Conservation (phyloP, 2,888 invertebrate species). For the Tipula confusa region DNA sequence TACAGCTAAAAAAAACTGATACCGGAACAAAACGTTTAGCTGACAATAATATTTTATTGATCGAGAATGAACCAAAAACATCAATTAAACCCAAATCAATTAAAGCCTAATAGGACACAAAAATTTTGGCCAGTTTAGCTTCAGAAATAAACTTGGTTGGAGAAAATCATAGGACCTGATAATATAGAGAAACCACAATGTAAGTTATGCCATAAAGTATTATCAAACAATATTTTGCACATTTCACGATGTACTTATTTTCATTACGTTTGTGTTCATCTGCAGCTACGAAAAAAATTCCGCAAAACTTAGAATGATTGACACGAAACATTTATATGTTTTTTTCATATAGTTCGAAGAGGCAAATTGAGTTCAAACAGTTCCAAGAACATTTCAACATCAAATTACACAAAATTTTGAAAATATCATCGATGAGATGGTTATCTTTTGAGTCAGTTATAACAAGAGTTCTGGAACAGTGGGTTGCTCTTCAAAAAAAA, state of each 20-base stretch:
- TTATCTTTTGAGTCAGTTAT: constrained; percentile 39
- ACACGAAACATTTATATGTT: constrained; percentile 37
- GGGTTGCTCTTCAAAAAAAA: background rate
- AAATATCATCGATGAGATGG: constrained; percentile 41
- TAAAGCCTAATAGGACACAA: too few species aligned
- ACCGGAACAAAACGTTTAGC: too few species aligned
- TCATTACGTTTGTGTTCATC: constrained; percentile 35
- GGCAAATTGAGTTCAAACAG: background rate
- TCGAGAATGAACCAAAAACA: too few species aligned
- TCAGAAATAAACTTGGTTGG: background rate
- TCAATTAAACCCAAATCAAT: too few species aligned
- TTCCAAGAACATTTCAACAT: background rate
- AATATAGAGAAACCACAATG: background rate
- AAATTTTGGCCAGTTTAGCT: background rate
- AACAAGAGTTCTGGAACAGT: constrained; percentile 33
- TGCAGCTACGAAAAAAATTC: background rate
- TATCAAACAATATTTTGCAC: background rate
- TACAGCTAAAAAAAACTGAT: too few species aligned
- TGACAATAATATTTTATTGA: too few species aligned
- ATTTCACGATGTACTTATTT: background rate
- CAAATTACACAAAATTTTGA: constrained; percentile 35
- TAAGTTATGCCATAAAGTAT: background rate
- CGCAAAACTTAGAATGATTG: constrained; percentile 37
- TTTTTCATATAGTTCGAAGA: background rate
- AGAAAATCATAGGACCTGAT: background rate